phyloP scores from a whole-genome alignment of 1,140 invertebrate genomes.

The Copidosoma floridanum region DNA sequence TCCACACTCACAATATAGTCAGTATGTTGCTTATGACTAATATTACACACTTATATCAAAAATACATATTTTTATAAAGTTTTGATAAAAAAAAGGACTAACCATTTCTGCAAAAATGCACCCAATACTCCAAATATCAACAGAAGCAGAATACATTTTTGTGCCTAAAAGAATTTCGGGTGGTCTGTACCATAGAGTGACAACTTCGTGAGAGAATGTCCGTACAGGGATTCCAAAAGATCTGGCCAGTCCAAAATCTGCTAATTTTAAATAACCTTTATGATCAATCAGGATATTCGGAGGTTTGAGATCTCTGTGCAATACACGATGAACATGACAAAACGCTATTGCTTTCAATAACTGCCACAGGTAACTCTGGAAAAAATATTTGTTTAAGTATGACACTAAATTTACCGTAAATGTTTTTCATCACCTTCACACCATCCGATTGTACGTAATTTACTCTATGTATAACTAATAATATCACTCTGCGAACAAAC shows the following conservation, averaged over 20 bases:
- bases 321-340: constrained; percentile 84
- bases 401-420: no score
- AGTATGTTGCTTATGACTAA: no score
- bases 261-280: constrained; percentile 80
- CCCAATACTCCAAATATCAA: constrained; percentile 94
- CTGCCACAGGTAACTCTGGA: constrained; percentile 85
- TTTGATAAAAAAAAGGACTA: constrained; percentile 28
- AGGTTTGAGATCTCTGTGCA: constrained; percentile 89
- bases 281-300: constrained; percentile 86
- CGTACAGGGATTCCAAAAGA: constrained; percentile 80
- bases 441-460: no score
- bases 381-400: constrained; percentile 34
- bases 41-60: no score
- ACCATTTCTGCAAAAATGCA: constrained; percentile 96
- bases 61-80: background rate
- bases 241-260: constrained; percentile 87
- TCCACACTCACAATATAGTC: no score
- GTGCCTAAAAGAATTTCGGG: constrained; percentile 92
- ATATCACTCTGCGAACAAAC: no score
- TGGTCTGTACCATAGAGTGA: constrained; percentile 95
- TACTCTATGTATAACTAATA: no score
- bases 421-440: no score
- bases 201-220: constrained; percentile 90
- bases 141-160: constrained; percentile 84
- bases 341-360: constrained; percentile 86